phyloP scores from a whole-genome alignment of 2,888 invertebrate genomes.

The Pterostichus madidus region DNA sequence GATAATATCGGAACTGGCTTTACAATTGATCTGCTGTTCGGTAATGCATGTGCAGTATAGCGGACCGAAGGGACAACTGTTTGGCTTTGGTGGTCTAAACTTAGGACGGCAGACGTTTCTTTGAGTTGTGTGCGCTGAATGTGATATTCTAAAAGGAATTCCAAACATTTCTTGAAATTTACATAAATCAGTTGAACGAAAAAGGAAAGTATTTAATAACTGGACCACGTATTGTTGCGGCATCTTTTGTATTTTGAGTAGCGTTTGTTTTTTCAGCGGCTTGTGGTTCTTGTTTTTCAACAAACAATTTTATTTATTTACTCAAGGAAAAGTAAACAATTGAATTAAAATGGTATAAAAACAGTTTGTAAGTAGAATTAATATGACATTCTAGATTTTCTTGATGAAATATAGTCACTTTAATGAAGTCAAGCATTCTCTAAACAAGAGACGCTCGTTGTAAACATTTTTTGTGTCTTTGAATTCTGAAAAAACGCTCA shows the following conservation, averaged over 20 bases:
- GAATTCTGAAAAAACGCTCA: slow-evolving; percentile 23
- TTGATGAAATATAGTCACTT: slow-evolving; percentile 33
- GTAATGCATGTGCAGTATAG: slow-evolving; percentile 57
- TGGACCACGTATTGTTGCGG: slow-evolving; percentile 65
- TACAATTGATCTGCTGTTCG: slow-evolving; percentile 47
- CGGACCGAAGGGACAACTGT: slow-evolving; percentile 48
- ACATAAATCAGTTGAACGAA: slow-evolving; percentile 65
- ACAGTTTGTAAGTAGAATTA: not conserved
- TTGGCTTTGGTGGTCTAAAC: slow-evolving; percentile 53
- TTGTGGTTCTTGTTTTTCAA: slow-evolving; percentile 26
- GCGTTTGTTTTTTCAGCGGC: slow-evolving; percentile 54
- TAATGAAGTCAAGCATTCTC: slow-evolving; percentile 32
- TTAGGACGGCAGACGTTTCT: slow-evolving; percentile 48
- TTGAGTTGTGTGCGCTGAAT: slow-evolving; percentile 59
- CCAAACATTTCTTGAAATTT: slow-evolving; percentile 58
- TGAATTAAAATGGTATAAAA: slow-evolving; percentile 19
- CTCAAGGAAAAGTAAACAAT: slow-evolving; percentile 1
- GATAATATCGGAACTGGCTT: slow-evolving; percentile 32
- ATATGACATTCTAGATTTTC: slow-evolving; percentile 41
- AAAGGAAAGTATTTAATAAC: slow-evolving; percentile 67
- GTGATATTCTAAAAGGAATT: slow-evolving; percentile 63
- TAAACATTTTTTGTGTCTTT: slow-evolving; percentile 39
- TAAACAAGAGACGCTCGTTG: slow-evolving; percentile 5
- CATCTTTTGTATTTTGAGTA: slow-evolving; percentile 59
- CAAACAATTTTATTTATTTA: slow-evolving; percentile 38